Percentiles rank a stretch among this genome's conserved stretches.
phyloP scores from a whole-genome alignment of 2,888 invertebrate species.

The Ornithoptera alexandrae region DNA sequence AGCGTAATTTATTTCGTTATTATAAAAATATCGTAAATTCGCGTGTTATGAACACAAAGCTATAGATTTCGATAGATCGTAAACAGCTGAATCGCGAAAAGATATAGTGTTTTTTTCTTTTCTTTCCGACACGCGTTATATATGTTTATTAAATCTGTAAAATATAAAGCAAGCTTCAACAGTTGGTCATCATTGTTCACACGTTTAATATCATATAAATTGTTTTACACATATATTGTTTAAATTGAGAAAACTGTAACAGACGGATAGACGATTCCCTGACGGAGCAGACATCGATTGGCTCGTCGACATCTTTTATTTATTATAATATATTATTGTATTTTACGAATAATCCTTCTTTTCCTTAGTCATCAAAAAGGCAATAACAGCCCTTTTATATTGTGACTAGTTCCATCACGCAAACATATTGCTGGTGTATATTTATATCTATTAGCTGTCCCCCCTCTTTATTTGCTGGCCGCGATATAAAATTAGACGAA shows the following conservation, averaged over 20 bases:
- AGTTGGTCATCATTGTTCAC: neutral
- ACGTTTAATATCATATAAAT: neutral
- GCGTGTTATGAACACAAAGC: conserved; percentile 11
- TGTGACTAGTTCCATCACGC: too few relatives aligned
- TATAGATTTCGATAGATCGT: conserved; percentile 15
- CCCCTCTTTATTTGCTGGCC: too few relatives aligned
- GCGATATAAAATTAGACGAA: too few relatives aligned
- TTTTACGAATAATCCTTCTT: too few relatives aligned
- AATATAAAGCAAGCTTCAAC: neutral
- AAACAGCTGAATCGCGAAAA: conserved; percentile 23
- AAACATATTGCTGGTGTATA: too few relatives aligned
- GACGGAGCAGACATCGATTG: neutral
- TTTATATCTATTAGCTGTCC: too few relatives aligned
- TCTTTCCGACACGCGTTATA: conserved; percentile 16
- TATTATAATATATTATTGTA: too few relatives aligned
- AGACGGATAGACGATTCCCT: neutral
- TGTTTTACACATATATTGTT: neutral
- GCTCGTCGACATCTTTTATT: neutral
- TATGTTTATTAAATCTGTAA: conserved; percentile 8
- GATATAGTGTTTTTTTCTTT: conserved; percentile 13
- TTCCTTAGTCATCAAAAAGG: too few relatives aligned
- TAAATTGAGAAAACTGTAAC: neutral
- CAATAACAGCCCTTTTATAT: too few relatives aligned
- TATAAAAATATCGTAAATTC: conserved; percentile 23
- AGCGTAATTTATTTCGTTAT: conserved; percentile 21